A percentile compares a stretch with the other conserved stretches of the same genome.
phyloP scores from a whole-genome alignment of 2,797 vertebrate genomes.

The Lithobates sylvaticus region DNA sequence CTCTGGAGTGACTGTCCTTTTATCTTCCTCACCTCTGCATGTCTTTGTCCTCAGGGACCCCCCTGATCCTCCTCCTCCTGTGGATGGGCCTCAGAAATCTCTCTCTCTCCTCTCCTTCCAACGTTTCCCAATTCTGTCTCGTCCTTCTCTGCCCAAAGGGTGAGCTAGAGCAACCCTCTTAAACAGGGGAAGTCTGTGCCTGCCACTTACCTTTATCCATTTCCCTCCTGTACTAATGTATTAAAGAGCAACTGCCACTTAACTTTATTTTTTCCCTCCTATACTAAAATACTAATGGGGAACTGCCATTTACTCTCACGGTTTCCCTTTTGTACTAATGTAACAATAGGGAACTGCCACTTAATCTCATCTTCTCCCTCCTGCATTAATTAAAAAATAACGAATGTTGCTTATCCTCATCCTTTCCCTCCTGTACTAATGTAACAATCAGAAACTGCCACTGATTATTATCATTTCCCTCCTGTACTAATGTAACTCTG shows the following conservation, averaged over 20 bases:
- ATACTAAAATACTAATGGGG: no score
- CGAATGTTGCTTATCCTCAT: no score
- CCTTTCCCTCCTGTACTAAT: no score
- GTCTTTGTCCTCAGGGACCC: constrained; percentile 84
- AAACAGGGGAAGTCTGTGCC: background rate
- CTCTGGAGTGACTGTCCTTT: no score
- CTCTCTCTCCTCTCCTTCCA: constrained; percentile 90
- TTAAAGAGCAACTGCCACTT: no score
- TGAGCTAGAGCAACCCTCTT: constrained; percentile 58
- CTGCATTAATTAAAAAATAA: no score
- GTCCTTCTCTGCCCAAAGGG: constrained; percentile 90
- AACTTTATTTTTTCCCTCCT: no score
- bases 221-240: background rate
- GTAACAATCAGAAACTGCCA: no score
- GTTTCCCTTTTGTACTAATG: background rate
- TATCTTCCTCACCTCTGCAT: constrained; percentile 62
- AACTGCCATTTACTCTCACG: no score
- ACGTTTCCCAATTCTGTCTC: constrained; percentile 91
- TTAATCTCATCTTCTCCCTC: background rate
- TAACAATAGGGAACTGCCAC: background rate
- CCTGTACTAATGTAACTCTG: background rate
- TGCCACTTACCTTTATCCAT: background rate
- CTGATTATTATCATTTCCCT: background rate
- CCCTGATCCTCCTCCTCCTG: constrained; percentile 79
- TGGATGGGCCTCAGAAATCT: constrained; percentile 89